phyloP scores from a whole-genome alignment of 2,888 invertebrate genomes.

The Acronicta leporina region DNA sequence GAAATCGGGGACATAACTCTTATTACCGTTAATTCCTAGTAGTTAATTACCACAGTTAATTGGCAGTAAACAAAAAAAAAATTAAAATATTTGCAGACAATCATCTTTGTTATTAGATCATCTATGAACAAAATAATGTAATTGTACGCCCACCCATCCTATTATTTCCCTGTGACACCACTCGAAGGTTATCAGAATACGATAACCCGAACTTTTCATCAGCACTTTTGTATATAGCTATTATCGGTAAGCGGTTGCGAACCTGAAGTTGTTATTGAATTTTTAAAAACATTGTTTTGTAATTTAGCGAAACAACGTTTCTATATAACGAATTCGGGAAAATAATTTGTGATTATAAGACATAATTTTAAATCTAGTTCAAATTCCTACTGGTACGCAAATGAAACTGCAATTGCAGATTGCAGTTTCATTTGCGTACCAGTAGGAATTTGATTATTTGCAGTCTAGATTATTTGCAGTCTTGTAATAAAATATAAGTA shows the following conservation, averaged over 20 bases:
- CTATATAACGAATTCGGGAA: neutral
- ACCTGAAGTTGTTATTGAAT: constrained; percentile 8
- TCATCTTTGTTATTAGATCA: neutral
- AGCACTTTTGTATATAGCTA: constrained; percentile 16
- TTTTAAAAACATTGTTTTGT: constrained; percentile 1
- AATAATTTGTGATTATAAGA: neutral
- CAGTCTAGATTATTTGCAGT: no score
- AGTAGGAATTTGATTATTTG: neutral
- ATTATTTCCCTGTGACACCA: constrained; percentile 2
- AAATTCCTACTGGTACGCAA: neutral
- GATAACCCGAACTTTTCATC: constrained; percentile 48
- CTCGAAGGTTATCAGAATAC: constrained; percentile 42
- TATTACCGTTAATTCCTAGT: no score
- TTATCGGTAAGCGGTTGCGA: constrained; percentile 8
- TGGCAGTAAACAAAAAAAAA: no score
- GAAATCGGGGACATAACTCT: neutral
- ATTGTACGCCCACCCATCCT: neutral
- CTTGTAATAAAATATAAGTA: no score
- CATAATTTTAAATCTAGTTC: neutral
- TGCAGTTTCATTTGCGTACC: no score
- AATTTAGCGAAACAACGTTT: neutral
- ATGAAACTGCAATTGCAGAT: no score
- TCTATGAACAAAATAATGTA: neutral
- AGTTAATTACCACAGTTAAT: no score
- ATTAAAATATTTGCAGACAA: no score